A percentile compares a stretch with the other conserved stretches of the same genome.
These are phyloP conservation scores for Boulengeromyrus knoepffleri DNA, from an alignment of 2,113 vertebrate genomes.

Conservation along the genomic window DNA sequence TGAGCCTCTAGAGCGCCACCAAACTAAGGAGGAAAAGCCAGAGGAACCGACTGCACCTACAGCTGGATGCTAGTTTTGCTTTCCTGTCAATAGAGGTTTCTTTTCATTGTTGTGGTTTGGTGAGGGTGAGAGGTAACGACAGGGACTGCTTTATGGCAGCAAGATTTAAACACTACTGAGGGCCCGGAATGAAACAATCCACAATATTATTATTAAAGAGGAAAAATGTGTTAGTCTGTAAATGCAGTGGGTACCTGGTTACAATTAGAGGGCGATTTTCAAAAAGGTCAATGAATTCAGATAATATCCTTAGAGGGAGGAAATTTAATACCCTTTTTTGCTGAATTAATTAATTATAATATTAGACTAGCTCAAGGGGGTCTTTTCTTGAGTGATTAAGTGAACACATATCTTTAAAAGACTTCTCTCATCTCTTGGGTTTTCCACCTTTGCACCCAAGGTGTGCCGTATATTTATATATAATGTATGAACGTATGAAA, in stretches of 20 bases:
- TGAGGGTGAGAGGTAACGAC: conserved; percentile 58
- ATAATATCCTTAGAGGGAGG: conserved; percentile 96
- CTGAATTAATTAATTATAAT: conserved; percentile 99
- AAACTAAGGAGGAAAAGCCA: conserved; percentile 8
- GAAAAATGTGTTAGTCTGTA: conserved; percentile 78
- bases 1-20: conserved; percentile 53
- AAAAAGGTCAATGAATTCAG: conserved; percentile 99
- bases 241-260: conserved; percentile 82
- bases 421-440: conserved; percentile 61
- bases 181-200: conserved; percentile 28
- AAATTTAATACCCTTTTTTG: conserved; percentile 97
- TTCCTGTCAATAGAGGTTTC: conserved; percentile 65
- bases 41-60: conserved; percentile 55
- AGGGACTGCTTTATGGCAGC: conserved; percentile 44
- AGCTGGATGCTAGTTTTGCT: conserved; percentile 52
- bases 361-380: conserved; percentile 92
- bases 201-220: conserved; percentile 69
- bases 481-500: conserved; percentile 60
- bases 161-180: conserved; percentile 34
- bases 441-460: conserved; percentile 62
- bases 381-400: conserved; percentile 99
- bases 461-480: conserved; percentile 60
- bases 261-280: conserved; percentile 97
- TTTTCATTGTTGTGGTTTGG: conserved; percentile 50
- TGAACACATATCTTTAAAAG: conserved; percentile 83